Conservation (phyloP, 2,797 vertebrate genomes). For the Hyperoplus lanceolatus region DNA sequence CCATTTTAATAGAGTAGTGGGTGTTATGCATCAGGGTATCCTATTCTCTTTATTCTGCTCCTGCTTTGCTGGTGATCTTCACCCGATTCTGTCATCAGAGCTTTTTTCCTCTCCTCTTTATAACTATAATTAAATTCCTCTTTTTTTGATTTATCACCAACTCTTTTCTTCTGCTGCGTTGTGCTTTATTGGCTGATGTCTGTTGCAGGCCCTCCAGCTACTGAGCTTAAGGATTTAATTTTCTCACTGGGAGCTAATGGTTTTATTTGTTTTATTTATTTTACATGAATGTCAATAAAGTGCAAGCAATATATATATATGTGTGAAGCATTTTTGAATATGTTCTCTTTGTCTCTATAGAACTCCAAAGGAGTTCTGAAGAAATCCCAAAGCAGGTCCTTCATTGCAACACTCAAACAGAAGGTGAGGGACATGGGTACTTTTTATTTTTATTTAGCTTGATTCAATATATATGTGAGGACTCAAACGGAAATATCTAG, state of each 20-base stretch:
- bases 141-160: constrained; percentile 25
- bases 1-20: constrained; percentile 66
- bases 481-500: constrained; percentile 6
- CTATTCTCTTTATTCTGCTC: constrained; percentile 47
- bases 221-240: constrained; percentile 57
- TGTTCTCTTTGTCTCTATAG: constrained; percentile 74
- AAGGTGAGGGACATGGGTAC: constrained; percentile 86
- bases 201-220: constrained; percentile 50
- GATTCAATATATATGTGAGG: constrained; percentile 10
- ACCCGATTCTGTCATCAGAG: constrained; percentile 48
- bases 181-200: constrained; percentile 53
- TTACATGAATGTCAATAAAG: constrained; percentile 36
- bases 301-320: constrained; percentile 19
- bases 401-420: constrained; percentile 95
- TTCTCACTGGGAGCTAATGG: constrained; percentile 62
- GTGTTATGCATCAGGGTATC: constrained; percentile 60
- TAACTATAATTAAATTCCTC: constrained; percentile 10
- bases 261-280: constrained; percentile 57
- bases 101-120: constrained; percentile 20
- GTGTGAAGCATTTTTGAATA: constrained; percentile 27
- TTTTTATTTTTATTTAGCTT: neutral
- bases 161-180: constrained; percentile 28
- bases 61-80: constrained; percentile 57
- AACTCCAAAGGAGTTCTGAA: constrained; percentile 92
- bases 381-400: constrained; percentile 93